phyloP scores from a whole-genome alignment of 2,888 invertebrate species.

The Julus scandinavius region DNA sequence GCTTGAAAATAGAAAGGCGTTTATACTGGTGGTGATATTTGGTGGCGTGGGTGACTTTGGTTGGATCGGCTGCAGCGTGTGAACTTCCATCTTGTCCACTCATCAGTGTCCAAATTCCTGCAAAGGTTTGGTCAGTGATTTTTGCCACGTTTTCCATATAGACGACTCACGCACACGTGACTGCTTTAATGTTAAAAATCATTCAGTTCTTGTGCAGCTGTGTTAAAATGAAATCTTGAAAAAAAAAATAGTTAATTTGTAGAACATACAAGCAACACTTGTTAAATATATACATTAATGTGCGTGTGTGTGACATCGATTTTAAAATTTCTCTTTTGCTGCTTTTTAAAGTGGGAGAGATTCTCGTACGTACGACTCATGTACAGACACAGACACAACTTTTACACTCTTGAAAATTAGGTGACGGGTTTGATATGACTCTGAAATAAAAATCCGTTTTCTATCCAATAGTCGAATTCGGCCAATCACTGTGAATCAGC shows the following conservation, averaged over 20 bases:
- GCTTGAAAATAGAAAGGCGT: background rate
- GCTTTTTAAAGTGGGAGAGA: constrained; percentile 54
- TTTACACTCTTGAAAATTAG: constrained; percentile 49
- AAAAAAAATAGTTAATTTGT: constrained; percentile 41
- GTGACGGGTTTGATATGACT: background rate
- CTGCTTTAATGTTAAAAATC: background rate
- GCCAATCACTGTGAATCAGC: too few species aligned
- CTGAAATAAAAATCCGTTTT: background rate
- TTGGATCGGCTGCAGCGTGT: background rate
- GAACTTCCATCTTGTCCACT: constrained; percentile 30
- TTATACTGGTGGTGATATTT: background rate
- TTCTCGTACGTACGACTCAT: constrained; percentile 57
- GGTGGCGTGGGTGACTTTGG: constrained; percentile 4
- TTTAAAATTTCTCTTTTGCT: constrained; percentile 53
- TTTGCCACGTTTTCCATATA: background rate
- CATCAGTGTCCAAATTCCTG: constrained; percentile 15
- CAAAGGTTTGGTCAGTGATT: background rate
- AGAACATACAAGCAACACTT: constrained; percentile 9
- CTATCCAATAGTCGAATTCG: background rate
- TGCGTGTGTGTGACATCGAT: constrained; percentile 44
- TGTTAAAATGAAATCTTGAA: constrained; percentile 9
- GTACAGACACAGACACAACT: constrained; percentile 55
- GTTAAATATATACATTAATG: constrained; percentile 43
- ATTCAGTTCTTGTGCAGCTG: constrained; percentile 24
- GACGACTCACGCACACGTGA: background rate